These are phyloP conservation scores for Procavia capensis DNA, from an alignment of 2,113 vertebrate species.

Conservation along the genomic window DNA sequence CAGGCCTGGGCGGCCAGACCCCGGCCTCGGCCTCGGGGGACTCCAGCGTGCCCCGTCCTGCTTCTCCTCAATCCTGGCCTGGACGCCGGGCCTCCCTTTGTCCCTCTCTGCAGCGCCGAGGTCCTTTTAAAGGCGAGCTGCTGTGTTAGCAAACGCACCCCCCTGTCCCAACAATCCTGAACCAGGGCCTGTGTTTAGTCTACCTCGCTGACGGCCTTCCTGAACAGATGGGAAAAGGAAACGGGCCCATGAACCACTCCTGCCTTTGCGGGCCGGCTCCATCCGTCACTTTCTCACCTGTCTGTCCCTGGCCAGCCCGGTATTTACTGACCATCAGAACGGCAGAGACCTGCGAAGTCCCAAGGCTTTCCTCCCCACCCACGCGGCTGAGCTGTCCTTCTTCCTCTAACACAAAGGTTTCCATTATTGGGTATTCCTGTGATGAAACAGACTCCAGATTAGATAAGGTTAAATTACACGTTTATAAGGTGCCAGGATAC, in stretches of 20 bases:
- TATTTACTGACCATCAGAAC: too few species aligned
- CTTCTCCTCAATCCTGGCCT: slow-evolving; percentile 27
- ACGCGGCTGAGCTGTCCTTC: neutral
- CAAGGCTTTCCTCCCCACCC: neutral
- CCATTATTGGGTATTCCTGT: neutral
- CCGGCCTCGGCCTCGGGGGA: neutral
- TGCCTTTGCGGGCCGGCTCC: neutral
- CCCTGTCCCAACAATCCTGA: slow-evolving; percentile 51
- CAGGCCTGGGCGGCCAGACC: accelerated
- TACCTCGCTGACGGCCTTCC: slow-evolving; percentile 79
- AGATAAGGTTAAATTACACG: slow-evolving; percentile 58
- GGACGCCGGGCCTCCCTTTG: neutral
- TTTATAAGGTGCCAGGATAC: slow-evolving; percentile 45
- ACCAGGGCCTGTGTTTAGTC: slow-evolving; percentile 89
- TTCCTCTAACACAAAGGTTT: slow-evolving; percentile 38
- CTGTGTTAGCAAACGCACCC: neutral
- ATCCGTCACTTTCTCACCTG: slow-evolving; percentile 75
- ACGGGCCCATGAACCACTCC: slow-evolving; percentile 69
- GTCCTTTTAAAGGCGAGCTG: neutral
- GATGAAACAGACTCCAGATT: slow-evolving; percentile 61
- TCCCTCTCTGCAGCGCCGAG: neutral
- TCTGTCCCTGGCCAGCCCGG: neutral
- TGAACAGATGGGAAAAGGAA: slow-evolving; percentile 83
- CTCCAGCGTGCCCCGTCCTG: neutral
- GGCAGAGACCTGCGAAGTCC: neutral